phyloP scores from a whole-genome alignment of 2,888 invertebrate genomes.

The Cephalotes varians region DNA sequence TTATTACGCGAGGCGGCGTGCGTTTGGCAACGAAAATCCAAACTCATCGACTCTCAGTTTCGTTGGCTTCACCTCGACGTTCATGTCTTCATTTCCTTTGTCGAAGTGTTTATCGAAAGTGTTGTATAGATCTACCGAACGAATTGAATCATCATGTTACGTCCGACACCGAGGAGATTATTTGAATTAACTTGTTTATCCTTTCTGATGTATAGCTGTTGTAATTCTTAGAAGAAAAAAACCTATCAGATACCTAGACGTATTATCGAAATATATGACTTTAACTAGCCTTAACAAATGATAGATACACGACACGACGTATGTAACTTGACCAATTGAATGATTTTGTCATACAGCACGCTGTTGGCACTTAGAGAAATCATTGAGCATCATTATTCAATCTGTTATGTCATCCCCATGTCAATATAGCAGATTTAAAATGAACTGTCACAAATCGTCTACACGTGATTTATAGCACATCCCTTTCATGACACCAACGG shows the following conservation, averaged over 20 bases:
- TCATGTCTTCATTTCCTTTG: slow-evolving; percentile 43
- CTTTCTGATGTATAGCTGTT: background rate
- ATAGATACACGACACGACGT: background rate
- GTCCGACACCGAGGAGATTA: slow-evolving; percentile 9
- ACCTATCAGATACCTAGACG: background rate
- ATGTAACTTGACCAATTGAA: background rate
- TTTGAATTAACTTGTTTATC: slow-evolving; percentile 13
- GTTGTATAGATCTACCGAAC: background rate
- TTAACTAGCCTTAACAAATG: background rate
- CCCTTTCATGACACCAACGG: too few relatives aligned
- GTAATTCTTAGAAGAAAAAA: background rate
- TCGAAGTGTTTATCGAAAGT: slow-evolving; percentile 41
- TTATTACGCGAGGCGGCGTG: slow-evolving; percentile 30
- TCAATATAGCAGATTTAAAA: slow-evolving; percentile 18
- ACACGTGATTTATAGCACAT: slow-evolving; percentile 2
- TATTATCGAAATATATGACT: background rate
- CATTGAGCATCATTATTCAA: slow-evolving; percentile 6
- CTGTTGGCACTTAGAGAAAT: background rate
- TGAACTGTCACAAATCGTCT: background rate
- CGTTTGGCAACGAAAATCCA: slow-evolving; percentile 58
- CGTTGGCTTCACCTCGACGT: slow-evolving; percentile 52
- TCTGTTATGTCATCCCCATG: slow-evolving; percentile 2
- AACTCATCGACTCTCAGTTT: slow-evolving; percentile 63
- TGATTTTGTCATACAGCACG: background rate
- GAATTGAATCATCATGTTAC: background rate